Evolutionary conservation across 1,140 invertebrate species (phyloP), one percentile per base, ranked within the genome.

Genomic region (Drosophila suzukii): DNA sequence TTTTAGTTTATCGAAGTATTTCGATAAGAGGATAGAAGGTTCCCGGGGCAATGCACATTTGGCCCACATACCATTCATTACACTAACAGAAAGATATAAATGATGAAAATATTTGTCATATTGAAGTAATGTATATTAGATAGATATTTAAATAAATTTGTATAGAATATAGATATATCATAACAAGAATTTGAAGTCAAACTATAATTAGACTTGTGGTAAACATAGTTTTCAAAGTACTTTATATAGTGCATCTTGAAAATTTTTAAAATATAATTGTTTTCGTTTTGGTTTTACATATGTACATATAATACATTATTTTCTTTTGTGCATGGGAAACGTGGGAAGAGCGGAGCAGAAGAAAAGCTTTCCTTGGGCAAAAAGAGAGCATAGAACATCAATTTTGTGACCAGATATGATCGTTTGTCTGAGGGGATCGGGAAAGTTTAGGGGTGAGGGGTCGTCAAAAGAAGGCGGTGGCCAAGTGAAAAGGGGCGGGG

Each of bases 41-140:
- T 41, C 70, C 53, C 54, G 77, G 77, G 49, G 47, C 56, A 58
- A 81, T 66, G 78, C 78, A 73, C 73, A 81, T 76, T 81, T 81
- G 79, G 55, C 79, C 79, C 68, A 82, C 79, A 82, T 82, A 74
- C 60, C 73, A 68, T 15, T 39, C 54, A 53, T 76, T 17, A 39
- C 53, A 55, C 53, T 55, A 10, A 32, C n/a, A 41, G 12, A 57
- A 34, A 10, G 32, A 10, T 10, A 34, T 10, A 34, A 10, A 5
- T 27, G 3, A 27, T 27, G 27, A 27, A 5, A 5, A 27, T 27
- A 27, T 27, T 27, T 27, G 27, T 5, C 27, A 27, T 5, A 4
- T 27, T 27, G 27, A 27, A n/a, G n/a, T n/a, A n/a, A n/a, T n/a
- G n/a, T n/a, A n/a, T n/a, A n/a, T n/a, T n/a, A n/a, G n/a, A n/a